A percentile compares a stretch with the other conserved stretches of the same genome.
Conservation (phyloP, 2,113 vertebrate genomes). For the Rhabdornis inornatus region DNA sequence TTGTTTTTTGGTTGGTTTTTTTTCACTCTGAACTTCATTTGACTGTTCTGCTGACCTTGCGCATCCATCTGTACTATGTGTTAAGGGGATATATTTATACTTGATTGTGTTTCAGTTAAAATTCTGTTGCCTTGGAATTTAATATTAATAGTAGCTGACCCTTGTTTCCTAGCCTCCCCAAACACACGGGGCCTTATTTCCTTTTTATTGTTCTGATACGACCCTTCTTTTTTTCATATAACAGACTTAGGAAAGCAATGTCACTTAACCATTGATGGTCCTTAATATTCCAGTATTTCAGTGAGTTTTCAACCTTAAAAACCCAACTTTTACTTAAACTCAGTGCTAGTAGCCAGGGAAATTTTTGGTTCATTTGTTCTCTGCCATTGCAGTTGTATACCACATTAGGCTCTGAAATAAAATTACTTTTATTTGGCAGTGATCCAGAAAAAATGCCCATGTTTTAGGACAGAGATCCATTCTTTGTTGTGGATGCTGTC, state of each 20-base stretch:
- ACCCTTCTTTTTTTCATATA: neutral
- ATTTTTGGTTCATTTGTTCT: neutral
- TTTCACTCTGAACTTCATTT: accelerated
- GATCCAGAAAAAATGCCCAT: neutral
- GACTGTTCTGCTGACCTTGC: neutral
- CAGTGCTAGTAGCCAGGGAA: accelerated
- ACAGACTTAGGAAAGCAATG: neutral
- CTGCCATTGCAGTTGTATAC: neutral
- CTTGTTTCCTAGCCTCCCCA: neutral
- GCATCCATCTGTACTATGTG: neutral
- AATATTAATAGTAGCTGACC: neutral
- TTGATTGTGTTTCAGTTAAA: neutral
- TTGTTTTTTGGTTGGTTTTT: neutral
- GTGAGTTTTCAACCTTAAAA: neutral
- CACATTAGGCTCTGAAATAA: neutral
- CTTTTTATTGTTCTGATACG: neutral
- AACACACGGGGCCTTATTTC: neutral
- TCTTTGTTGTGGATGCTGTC: neutral
- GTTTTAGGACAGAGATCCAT: neutral
- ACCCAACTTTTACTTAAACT: neutral
- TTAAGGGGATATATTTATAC: neutral
- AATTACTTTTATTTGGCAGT: neutral
- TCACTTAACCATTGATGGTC: neutral
- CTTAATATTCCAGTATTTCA: neutral
- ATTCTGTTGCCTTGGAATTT: neutral